Conservation (phyloP, 1,140 invertebrate species). For the Gonioctena quinquepunctata region DNA sequence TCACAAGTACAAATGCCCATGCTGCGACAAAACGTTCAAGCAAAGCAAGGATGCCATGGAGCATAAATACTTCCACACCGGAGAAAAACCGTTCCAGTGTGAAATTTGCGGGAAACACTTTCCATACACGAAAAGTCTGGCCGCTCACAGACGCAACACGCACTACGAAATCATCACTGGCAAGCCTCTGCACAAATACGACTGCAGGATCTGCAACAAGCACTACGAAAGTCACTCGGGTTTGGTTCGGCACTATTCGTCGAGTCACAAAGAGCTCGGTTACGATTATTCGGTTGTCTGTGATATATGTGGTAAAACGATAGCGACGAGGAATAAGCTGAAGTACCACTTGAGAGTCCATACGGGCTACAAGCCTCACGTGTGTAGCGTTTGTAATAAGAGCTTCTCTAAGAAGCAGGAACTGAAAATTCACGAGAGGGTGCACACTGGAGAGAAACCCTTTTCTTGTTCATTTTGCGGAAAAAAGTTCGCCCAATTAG, state of each 20-base stretch:
- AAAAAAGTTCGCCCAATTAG: slow-evolving; percentile 82
- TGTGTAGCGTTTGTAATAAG: slow-evolving; percentile 59
- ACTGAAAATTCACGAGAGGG: slow-evolving; percentile 64
- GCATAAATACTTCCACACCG: slow-evolving; percentile 57
- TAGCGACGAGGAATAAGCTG: slow-evolving; percentile 59
- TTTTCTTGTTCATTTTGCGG: slow-evolving; percentile 71
- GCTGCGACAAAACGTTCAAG: slow-evolving; percentile 65
- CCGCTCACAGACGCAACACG: slow-evolving; percentile 7
- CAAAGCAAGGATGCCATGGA: slow-evolving; percentile 24
- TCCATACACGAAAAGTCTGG: slow-evolving; percentile 52
- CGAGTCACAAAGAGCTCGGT: background rate
- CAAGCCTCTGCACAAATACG: slow-evolving; percentile 2
- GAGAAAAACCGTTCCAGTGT: slow-evolving; percentile 64
- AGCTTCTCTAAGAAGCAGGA: slow-evolving; percentile 59
- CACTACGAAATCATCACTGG: slow-evolving; percentile 13
- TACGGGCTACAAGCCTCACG: slow-evolving; percentile 74
- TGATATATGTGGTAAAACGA: slow-evolving; percentile 72
- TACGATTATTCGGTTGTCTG: slow-evolving; percentile 45
- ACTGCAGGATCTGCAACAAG: slow-evolving; percentile 35
- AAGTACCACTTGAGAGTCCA: slow-evolving; percentile 76
- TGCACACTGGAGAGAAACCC: slow-evolving; percentile 69
- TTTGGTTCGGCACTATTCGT: slow-evolving; percentile 15
- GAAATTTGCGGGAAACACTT: slow-evolving; percentile 70
- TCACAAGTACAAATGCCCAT: slow-evolving; percentile 70
- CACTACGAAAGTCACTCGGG: slow-evolving; percentile 41